Percentiles rank a stretch among this genome's conserved stretches.
Conservation (phyloP, 2,888 invertebrate species). For the Dromius quadrimaculatus region DNA sequence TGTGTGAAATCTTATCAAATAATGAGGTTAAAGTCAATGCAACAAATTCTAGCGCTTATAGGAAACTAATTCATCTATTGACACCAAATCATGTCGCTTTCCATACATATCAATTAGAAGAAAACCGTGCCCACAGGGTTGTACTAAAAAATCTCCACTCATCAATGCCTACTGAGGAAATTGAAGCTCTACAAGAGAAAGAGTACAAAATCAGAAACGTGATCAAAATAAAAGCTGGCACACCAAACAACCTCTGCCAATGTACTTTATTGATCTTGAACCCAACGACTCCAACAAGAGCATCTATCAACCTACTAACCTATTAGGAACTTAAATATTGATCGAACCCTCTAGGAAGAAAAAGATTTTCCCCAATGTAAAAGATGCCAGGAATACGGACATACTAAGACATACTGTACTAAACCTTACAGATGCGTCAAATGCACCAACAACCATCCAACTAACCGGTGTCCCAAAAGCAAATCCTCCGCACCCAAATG, state of each 20-base stretch:
- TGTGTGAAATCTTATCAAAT: constrained; percentile 1
- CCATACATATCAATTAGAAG: constrained; percentile 53
- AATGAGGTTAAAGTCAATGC: constrained; percentile 37
- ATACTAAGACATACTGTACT: constrained; percentile 56
- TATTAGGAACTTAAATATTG: constrained; percentile 47
- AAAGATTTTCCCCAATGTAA: constrained; percentile 52
- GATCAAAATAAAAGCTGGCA: constrained; percentile 47
- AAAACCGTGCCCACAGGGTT: constrained; percentile 49
- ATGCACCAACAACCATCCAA: constrained; percentile 49
- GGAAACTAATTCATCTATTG: constrained; percentile 49
- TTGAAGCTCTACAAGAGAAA: constrained; percentile 27
- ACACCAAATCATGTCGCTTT: constrained; percentile 47
- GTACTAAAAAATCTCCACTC: constrained; percentile 52
- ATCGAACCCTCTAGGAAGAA: constrained; percentile 50
- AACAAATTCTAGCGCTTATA: constrained; percentile 44
- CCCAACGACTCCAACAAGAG: constrained; percentile 53
- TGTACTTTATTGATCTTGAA: constrained; percentile 53
- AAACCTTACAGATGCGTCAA: constrained; percentile 53
- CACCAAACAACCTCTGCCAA: constrained; percentile 44
- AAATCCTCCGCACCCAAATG: constrained; percentile 48
- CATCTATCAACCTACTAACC: constrained; percentile 43
- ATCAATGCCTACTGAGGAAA: constrained; percentile 35
- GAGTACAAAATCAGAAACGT: constrained; percentile 54
- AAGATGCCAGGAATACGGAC: constrained; percentile 56
- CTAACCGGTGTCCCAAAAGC: constrained; percentile 40